phyloP scores from a whole-genome alignment of 2,888 invertebrate genomes.

The Heliconius cydno region DNA sequence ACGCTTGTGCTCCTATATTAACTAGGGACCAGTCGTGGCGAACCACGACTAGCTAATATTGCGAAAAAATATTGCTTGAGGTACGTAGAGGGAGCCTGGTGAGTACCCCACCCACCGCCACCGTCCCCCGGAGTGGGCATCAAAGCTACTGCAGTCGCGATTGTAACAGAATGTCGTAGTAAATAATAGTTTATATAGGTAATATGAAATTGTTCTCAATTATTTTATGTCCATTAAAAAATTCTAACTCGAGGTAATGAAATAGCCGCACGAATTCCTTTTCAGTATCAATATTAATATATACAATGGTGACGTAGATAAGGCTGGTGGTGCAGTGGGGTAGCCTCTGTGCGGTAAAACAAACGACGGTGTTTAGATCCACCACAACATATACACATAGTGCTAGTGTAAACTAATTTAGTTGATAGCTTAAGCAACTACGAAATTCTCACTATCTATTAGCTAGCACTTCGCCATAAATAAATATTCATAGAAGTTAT shows the following conservation, averaged over 20 bases:
- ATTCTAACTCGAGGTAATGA: neutral
- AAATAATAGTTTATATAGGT: neutral
- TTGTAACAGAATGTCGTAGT: neutral
- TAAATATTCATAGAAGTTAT: neutral
- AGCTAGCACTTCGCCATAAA: neutral
- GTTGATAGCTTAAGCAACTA: neutral
- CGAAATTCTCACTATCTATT: neutral
- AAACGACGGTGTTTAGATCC: too few relatives aligned
- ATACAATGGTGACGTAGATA: neutral
- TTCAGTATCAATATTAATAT: neutral
- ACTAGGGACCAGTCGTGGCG: too few relatives aligned
- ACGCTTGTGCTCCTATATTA: too few relatives aligned
- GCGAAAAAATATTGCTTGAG: too few relatives aligned
- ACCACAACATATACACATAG: too few relatives aligned
- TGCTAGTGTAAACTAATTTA: neutral
- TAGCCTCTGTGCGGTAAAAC: neutral
- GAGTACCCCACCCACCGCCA: too few relatives aligned
- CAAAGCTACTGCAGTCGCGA: neutral
- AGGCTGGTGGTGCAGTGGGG: neutral
- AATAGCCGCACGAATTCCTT: conserved; percentile 1
- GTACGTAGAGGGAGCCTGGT: too few relatives aligned
- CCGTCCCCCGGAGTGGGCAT: neutral
- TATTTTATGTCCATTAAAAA: conserved; percentile 1
- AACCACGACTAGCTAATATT: too few relatives aligned
- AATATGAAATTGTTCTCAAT: neutral